These are phyloP conservation scores for Labroides dimidiatus DNA, from an alignment of 2,797 vertebrate species.

Conservation along the genomic window DNA sequence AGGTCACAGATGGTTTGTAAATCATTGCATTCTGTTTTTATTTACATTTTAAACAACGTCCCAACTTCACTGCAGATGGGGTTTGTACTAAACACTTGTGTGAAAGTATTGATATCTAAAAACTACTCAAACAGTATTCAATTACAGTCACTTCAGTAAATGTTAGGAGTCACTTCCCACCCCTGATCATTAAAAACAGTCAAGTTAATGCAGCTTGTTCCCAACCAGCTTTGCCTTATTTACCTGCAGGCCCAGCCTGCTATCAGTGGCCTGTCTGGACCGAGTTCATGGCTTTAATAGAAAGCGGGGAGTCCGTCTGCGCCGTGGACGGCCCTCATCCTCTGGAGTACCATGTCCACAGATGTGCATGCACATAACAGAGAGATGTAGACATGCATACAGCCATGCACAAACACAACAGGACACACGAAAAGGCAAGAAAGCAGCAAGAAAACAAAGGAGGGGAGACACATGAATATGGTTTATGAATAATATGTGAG, in stretches of 20 bases:
- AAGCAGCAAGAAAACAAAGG: conserved; percentile 51
- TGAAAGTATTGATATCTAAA: too few relatives aligned
- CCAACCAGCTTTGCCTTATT: conserved; percentile 31
- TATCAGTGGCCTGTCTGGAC: conserved; percentile 76
- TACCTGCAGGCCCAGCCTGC: conserved; percentile 82
- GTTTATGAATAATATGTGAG: conserved; percentile 54
- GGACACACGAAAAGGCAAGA: conserved; percentile 56
- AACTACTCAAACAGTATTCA: too few relatives aligned
- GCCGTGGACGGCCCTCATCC: conserved; percentile 82
- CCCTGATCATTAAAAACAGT: too few relatives aligned
- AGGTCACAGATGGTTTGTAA: too few relatives aligned
- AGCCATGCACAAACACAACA: conserved; percentile 39
- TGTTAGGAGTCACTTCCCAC: too few relatives aligned
- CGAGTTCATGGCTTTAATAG: conserved; percentile 86
- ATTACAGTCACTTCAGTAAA: too few relatives aligned
- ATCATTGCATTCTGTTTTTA: too few relatives aligned
- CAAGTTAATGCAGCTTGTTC: conserved; percentile 16
- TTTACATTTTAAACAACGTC: too few relatives aligned
- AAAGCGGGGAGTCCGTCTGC: conserved; percentile 86
- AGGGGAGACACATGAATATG: conserved; percentile 53
- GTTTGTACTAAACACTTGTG: too few relatives aligned
- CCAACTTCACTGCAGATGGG: too few relatives aligned
- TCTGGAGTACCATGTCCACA: conserved; percentile 72
- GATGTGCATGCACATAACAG: conserved; percentile 39
- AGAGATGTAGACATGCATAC: conserved; percentile 30